phyloP scores from a whole-genome alignment of 2,113 vertebrate genomes.

The Oceanites oceanicus region DNA sequence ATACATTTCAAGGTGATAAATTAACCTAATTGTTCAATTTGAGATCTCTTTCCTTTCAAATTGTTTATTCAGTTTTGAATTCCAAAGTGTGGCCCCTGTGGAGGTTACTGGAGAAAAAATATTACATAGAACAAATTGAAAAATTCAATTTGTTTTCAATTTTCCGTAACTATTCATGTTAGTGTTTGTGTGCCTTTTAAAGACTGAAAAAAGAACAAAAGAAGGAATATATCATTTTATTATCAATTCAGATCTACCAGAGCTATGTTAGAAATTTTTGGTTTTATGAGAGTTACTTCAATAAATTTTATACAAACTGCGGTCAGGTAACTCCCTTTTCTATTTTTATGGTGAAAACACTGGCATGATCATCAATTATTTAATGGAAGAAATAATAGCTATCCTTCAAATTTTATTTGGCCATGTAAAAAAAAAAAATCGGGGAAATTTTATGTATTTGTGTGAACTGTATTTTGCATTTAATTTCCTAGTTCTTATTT shows the following conservation, averaged over 20 bases:
- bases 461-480: neutral
- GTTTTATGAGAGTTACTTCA: neutral
- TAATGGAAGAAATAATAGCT: neutral
- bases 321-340: neutral
- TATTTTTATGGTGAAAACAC: neutral
- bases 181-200: neutral
- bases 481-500: neutral
- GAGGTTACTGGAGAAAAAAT: neutral
- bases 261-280: neutral
- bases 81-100: neutral
- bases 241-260: neutral
- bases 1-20: neutral
- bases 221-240: neutral
- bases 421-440: neutral
- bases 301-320: neutral
- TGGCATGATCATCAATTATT: neutral
- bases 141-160: too few relatives aligned
- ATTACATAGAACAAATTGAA: neutral
- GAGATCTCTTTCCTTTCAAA: neutral
- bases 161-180: neutral
- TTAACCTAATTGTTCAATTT: neutral
- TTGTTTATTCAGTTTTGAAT: neutral
- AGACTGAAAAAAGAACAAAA: neutral
- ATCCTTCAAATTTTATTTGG: neutral
- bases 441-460: neutral